Evolutionary conservation across 2,888 invertebrate species (phyloP), one percentile per base, ranked within the genome.

Genomic region (Choristoneura rosaceana): DNA sequence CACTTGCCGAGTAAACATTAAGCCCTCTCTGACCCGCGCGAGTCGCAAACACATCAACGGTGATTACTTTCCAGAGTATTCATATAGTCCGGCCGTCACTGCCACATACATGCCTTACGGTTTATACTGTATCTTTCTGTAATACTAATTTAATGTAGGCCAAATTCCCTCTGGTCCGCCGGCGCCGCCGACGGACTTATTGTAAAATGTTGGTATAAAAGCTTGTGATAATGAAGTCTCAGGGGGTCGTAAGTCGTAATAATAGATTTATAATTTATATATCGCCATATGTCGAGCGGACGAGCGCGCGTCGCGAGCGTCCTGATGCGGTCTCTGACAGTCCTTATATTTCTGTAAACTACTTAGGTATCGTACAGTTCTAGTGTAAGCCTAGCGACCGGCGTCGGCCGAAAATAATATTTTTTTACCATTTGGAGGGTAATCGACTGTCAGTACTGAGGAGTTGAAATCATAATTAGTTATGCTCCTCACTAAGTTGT

Each of bases 301-400:
- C 38, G 38, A 38, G 38, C 38, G 4, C 38, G 38, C 43, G 61
- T 10, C 17, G 45, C 59, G 61, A 38, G 34, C 34, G 58, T 25
- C 12, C 34, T 15, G 47, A 34, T 5, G 50, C 33, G 50, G 66
- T 45, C 79, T 80, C 77, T 83, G 80, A 84, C 81, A 77, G 80
- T 77, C 81, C 83, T 77, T 81, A 81, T 82, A 77, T 81, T 79
- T 82, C 70, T 69, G 17, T 71, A 81, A 81, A 82, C 76, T 76
- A 80, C 85, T 83, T 86, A 88, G 85, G 87, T 90, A 88, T 88
- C 86, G 87, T 87, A 90, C 84, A 77, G 78, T 80, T 73, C 71
- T 71, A 75, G 75, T 76, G 78, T 71, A 47, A 59, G 67, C 34
- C 45, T 33, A 12, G n/a, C 50, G 34, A 3, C 64, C 4, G 34